A percentile compares a stretch with the other conserved stretches of the same genome.
Conservation (phyloP, 2,113 vertebrate species). For the Drymodes brunneopygia region DNA sequence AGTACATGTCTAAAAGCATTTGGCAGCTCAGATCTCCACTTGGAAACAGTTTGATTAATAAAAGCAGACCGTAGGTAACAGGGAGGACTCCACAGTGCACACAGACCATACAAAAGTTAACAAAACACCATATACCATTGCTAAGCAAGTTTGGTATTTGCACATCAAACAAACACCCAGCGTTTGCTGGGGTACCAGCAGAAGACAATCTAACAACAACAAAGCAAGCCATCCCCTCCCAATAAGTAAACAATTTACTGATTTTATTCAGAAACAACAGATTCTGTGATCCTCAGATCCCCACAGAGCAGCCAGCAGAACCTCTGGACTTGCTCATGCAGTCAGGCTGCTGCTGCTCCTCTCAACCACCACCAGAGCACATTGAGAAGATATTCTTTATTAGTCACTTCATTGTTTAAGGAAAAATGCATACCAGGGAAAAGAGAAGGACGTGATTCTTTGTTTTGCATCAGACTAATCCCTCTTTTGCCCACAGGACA, state of each 20-base stretch:
- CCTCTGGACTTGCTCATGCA: neutral
- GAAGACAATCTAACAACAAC: neutral
- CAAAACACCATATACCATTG: neutral
- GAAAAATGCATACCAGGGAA: neutral
- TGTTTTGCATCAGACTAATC: neutral
- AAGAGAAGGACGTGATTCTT: neutral
- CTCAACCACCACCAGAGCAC: neutral
- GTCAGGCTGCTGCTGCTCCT: neutral
- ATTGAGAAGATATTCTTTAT: neutral
- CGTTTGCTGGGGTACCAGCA: neutral
- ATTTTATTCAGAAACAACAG: neutral
- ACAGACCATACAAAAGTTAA: neutral
- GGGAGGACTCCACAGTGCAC: neutral
- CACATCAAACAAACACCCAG: neutral
- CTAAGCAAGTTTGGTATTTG: neutral
- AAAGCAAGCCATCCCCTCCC: neutral
- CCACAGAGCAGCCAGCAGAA: neutral
- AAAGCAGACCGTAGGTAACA: neutral
- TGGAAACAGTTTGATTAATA: neutral
- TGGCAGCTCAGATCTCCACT: neutral
- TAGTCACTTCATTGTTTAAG: neutral
- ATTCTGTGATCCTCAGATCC: neutral
- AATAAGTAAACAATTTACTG: neutral
- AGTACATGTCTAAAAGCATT: neutral
- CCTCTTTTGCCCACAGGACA: neutral